A percentile compares a stretch with the other conserved stretches of the same genome.
Evolutionary conservation across 2,888 invertebrate genomes (phyloP).

Genomic region (Torymus texanus): DNA sequence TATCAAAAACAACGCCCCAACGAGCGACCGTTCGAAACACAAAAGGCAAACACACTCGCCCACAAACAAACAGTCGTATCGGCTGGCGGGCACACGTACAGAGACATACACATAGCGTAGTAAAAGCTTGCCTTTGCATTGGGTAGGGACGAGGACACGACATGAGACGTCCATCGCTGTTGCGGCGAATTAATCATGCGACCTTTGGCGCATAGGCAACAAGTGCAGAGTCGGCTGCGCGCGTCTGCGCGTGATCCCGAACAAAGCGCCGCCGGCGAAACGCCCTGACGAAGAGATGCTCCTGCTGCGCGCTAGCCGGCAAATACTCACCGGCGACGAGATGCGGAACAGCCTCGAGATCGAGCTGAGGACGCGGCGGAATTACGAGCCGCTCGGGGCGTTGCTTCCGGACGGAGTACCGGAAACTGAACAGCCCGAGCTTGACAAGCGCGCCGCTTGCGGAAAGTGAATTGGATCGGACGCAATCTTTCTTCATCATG

Average conservation of each 20-base stretch:
- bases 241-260: slow-evolving; percentile 62
- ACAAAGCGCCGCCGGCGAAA: slow-evolving; percentile 59
- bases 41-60: no score
- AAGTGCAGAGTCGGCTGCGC: slow-evolving; percentile 58
- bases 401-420: background rate
- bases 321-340: slow-evolving; percentile 59
- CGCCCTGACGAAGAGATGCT: slow-evolving; percentile 65
- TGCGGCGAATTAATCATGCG: background rate
- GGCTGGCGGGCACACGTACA: no score
- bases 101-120: no score
- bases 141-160: background rate
- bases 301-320: slow-evolving; percentile 60
- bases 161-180: background rate
- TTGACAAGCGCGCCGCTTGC: background rate
- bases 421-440: background rate
- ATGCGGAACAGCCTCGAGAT: slow-evolving; percentile 64
- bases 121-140: background rate
- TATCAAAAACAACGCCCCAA: no score
- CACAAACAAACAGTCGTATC: no score
- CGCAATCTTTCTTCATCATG: no score
- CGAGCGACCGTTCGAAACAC: no score
- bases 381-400: slow-evolving; percentile 63
- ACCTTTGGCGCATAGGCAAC: slow-evolving; percentile 25
- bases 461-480: no score
- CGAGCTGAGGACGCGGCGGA: slow-evolving; percentile 66